These are phyloP conservation scores for Bombus turneri DNA, from an alignment of 1,140 invertebrate genomes.

Conservation along the genomic window DNA sequence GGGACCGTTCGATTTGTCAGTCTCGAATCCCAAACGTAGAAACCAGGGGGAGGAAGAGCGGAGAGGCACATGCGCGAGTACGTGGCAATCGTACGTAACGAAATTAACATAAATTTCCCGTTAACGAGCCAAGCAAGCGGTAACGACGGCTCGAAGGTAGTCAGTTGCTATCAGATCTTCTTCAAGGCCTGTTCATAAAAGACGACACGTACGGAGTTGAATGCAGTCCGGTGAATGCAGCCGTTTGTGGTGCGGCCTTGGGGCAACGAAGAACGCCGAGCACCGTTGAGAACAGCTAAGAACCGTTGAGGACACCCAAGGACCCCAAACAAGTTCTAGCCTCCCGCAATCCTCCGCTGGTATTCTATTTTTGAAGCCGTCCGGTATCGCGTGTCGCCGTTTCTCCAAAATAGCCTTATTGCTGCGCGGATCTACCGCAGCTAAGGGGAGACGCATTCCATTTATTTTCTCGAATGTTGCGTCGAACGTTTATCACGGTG, in stretches of 20 bases:
- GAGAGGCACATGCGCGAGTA: background rate
- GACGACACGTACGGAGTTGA: constrained; percentile 9
- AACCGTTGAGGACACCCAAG: constrained; percentile 46
- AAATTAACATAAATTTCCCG: constrained; percentile 39
- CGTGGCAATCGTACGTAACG: background rate
- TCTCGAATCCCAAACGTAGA: background rate
- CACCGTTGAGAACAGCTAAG: constrained; percentile 36
- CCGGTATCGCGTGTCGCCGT: background rate
- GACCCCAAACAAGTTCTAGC: constrained; percentile 36
- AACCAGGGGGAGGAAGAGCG: too few relatives aligned
- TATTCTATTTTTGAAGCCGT: constrained; percentile 21
- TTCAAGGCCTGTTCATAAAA: constrained; percentile 38
- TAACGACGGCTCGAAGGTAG: background rate
- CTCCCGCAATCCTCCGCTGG: background rate
- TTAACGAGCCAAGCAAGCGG: constrained; percentile 14
- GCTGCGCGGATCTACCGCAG: background rate
- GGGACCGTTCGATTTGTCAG: background rate
- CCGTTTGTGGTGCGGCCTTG: constrained; percentile 27
- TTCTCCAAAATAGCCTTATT: background rate
- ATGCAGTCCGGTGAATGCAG: constrained; percentile 31
- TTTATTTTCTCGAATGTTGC: background rate
- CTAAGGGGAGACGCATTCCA: background rate
- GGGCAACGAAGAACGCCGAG: constrained; percentile 8
- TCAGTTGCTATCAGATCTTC: constrained; percentile 32
- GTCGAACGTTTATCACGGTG: background rate